Percentiles rank a stretch among this genome's conserved stretches.
Conservation (phyloP, 2,113 vertebrate species). For the Aplodontia rufa region DNA sequence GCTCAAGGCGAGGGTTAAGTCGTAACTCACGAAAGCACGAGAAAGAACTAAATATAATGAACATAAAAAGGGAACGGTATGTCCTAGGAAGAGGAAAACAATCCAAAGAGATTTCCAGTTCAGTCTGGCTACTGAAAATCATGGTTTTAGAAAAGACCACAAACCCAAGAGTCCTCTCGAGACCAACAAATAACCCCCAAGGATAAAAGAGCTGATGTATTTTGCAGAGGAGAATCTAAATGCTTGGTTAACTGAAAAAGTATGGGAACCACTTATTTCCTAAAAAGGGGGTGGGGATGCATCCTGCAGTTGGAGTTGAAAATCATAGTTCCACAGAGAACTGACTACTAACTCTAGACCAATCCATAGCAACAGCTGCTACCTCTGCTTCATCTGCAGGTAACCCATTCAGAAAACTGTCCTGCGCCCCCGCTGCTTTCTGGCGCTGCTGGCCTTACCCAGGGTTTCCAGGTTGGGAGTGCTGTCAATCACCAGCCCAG, state of each 20-base stretch:
- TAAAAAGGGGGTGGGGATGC: background rate
- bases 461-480: background rate
- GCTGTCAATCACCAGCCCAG: constrained; percentile 47
- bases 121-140: constrained; percentile 45
- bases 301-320: constrained; percentile 61
- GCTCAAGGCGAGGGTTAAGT: background rate
- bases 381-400: background rate
- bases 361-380: constrained; percentile 66
- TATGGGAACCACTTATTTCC: constrained; percentile 58
- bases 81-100: constrained; percentile 54
- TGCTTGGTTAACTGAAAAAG: constrained; percentile 51
- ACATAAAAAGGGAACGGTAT: constrained; percentile 5
- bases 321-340: constrained; percentile 55
- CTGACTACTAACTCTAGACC: constrained; percentile 59
- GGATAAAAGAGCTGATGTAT: constrained; percentile 9
- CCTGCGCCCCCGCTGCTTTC: background rate
- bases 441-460: background rate
- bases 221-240: constrained; percentile 36
- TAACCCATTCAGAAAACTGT: constrained; percentile 57
- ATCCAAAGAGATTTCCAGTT: constrained; percentile 57
- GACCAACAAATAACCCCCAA: constrained; percentile 3
- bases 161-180: constrained; percentile 42
- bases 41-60: background rate
- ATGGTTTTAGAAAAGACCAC: constrained; percentile 49
- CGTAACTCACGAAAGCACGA: background rate